Conservation (phyloP, 2,113 vertebrate genomes). For the Furnarius figulus region DNA sequence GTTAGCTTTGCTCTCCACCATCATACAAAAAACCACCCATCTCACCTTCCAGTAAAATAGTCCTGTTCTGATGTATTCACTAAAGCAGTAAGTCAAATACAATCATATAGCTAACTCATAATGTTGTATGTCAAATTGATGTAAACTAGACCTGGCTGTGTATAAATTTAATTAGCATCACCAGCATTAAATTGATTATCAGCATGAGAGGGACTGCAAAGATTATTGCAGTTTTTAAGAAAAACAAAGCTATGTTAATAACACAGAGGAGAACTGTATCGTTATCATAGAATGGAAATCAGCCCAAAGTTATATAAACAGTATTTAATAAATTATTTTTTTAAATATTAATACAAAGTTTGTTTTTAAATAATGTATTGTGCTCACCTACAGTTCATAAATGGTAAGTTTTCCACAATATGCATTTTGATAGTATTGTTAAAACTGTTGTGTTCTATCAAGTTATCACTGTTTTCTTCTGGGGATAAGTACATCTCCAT, state of each 20-base stretch:
- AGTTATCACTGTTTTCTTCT: conserved; percentile 12
- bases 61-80: neutral
- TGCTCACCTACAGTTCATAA: neutral
- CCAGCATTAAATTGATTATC: neutral
- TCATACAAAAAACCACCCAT: neutral
- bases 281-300: neutral
- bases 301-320: neutral
- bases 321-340: neutral
- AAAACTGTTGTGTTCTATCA: neutral
- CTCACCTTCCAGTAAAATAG: neutral
- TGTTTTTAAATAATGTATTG: neutral
- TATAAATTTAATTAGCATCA: neutral
- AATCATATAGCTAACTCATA: neutral
- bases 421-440: neutral
- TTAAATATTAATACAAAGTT: neutral
- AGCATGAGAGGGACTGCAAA: neutral
- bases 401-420: neutral
- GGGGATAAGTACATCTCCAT: neutral
- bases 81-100: neutral
- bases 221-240: neutral
- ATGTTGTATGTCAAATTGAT: neutral
- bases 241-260: neutral
- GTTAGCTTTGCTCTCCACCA: neutral
- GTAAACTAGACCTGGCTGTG: neutral
- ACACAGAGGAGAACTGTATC: neutral